A percentile compares a stretch with the other conserved stretches of the same genome.
Evolutionary conservation across 2,113 vertebrate genomes (phyloP).

Genomic region (Rhinoptilus africanus): DNA sequence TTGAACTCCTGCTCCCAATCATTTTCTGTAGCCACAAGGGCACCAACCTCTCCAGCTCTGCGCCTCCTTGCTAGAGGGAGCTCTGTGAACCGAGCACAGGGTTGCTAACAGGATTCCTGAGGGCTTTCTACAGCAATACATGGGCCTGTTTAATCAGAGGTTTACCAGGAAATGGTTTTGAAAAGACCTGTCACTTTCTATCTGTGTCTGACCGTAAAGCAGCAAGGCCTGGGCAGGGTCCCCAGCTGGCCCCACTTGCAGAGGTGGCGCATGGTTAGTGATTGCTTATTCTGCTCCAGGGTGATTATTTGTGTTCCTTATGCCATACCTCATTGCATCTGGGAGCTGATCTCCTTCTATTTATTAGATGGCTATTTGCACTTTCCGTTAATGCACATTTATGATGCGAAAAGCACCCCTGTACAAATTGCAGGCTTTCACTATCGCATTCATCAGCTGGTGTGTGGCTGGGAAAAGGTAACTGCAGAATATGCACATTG

Average conservation of each 20-base stretch:
- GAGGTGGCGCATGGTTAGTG: neutral
- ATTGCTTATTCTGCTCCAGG: neutral
- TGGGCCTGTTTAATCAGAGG: neutral
- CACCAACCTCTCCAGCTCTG: neutral
- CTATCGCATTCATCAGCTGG: neutral
- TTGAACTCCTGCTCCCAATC: neutral
- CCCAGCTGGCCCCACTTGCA: neutral
- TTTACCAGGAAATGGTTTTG: neutral
- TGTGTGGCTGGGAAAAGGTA: neutral
- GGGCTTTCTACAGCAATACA: neutral
- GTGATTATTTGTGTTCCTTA: slow-evolving; percentile 52
- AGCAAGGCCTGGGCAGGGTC: neutral
- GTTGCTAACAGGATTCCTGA: neutral
- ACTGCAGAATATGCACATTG: neutral
- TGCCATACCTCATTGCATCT: slow-evolving; percentile 34
- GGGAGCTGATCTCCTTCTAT: neutral
- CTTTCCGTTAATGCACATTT: slow-evolving; percentile 29
- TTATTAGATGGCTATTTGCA: slow-evolving; percentile 22
- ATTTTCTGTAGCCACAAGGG: neutral
- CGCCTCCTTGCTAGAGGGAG: neutral
- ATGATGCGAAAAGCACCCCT: neutral
- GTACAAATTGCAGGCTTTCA: neutral
- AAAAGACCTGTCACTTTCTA: neutral
- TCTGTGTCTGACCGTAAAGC: neutral
- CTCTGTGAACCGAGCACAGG: neutral